These are phyloP conservation scores for Myotis daubentonii DNA, from an alignment of 2,797 vertebrate genomes.

Conservation along the genomic window DNA sequence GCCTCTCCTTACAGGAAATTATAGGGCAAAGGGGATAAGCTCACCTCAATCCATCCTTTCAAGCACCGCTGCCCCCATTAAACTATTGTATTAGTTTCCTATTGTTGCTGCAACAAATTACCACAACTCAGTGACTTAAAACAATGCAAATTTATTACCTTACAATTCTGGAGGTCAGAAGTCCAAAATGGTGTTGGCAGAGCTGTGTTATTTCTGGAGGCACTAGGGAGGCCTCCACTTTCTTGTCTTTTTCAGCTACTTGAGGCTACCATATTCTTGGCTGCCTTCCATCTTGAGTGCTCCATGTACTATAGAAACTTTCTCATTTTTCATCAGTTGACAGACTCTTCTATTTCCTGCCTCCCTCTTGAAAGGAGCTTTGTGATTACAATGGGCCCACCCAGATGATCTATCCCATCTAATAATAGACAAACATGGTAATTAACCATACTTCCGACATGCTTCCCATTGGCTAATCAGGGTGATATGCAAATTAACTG, in stretches of 20 bases:
- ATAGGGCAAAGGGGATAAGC: no score
- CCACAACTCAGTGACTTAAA: not conserved
- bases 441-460: no score
- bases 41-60: not conserved
- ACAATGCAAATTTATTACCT: not conserved
- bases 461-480: no score
- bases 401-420: not conserved
- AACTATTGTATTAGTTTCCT: not conserved
- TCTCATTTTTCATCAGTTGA: not conserved
- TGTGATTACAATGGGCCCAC: not conserved
- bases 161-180: not conserved
- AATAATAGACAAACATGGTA: no score
- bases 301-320: not conserved
- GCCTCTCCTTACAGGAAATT: not conserved
- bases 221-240: not conserved
- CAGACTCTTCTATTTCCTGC: not conserved
- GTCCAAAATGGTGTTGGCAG: not conserved
- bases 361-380: not conserved
- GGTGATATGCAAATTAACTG: no score
- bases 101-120: not conserved
- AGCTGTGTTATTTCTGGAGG: not conserved
- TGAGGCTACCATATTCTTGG: not conserved
- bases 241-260: not conserved
- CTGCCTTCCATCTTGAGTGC: not conserved
- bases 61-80: not conserved